Conservation (phyloP, 1,140 invertebrate genomes). For the Brachionus asplanchnoidis region DNA sequence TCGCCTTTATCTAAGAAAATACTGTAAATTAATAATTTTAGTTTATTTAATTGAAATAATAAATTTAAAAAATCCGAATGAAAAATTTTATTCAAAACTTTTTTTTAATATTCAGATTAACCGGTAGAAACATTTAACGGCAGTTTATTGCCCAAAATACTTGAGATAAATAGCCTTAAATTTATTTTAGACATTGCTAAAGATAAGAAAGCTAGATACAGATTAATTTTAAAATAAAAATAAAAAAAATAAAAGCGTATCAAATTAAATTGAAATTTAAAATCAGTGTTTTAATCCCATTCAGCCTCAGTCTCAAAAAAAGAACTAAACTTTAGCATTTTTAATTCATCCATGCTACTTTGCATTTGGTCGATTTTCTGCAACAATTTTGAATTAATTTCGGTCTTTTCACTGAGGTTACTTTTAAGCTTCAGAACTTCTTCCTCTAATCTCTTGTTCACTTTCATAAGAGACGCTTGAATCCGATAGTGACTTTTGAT, state of each 20-base stretch:
- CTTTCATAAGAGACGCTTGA: constrained; percentile 29
- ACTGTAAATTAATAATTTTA: not conserved
- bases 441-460: constrained; percentile 7
- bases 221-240: not conserved
- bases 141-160: not conserved
- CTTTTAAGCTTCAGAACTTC: constrained; percentile 13
- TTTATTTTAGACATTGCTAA: not conserved
- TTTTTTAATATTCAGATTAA: not conserved
- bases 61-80: not conserved
- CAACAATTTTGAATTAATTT: not conserved
- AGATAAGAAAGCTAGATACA: not conserved
- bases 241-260: not conserved
- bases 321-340: not conserved
- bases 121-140: not conserved
- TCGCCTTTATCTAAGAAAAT: no score
- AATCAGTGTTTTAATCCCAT: not conserved
- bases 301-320: not conserved
- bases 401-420: not conserved
- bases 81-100: not conserved
- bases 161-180: not conserved
- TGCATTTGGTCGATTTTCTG: not conserved
- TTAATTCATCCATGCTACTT: not conserved
- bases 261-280: not conserved
- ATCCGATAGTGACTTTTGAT: not conserved
- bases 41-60: not conserved